Base-by-base conservation (phyloP, 2,797 vertebrate genomes). In the Coreius guichenoti region DNA sequence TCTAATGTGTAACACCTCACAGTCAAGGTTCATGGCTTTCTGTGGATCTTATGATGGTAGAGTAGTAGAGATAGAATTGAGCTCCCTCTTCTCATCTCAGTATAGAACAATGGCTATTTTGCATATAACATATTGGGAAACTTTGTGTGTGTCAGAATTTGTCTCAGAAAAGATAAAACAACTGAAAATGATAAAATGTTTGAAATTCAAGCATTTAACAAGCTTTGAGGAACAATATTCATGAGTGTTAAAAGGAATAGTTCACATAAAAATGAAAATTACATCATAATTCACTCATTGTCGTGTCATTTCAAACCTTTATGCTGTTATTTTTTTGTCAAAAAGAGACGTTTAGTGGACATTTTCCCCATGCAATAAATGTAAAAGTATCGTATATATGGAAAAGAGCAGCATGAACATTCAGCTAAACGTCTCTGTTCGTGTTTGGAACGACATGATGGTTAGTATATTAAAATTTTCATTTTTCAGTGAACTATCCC, bases 201-300 rank as follows among this genome's bases (percentile, higher is more conserved):
- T 33, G 26, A 82, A 85, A 39, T 39, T 61, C 26, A 80, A 33
- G 70, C 33, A 81, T 75, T 56, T 69, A 80, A 75, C 29, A 54
- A 54, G 39, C 56, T 86, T 82, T 56, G 43, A 75, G 43, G 65
- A 76, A 76, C 36, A 16, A 45, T 58, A 72, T 54, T 73, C 36
- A 43, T 45, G 51, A 87, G 31, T 43, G n/a, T 63, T 39, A 33
- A 70, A 84, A 61, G n/a, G 17, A 77, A 84, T 56, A 61, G 65
- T 26, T 67, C 81, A 75, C 56, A 1, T n/a, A 26, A 26, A 21
- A 72, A 72, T 29, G 13, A 8, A 47, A 56, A 36, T 29, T n/a
- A 8, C 12, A 7, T 21, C 43, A 23, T 54, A 8, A 65, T 65
- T 83, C 17, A 51, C 70, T 65, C 23, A 51, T 61, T 31, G 21